Conservation (phyloP, 2,888 invertebrate species). For the Agelastica alni region DNA sequence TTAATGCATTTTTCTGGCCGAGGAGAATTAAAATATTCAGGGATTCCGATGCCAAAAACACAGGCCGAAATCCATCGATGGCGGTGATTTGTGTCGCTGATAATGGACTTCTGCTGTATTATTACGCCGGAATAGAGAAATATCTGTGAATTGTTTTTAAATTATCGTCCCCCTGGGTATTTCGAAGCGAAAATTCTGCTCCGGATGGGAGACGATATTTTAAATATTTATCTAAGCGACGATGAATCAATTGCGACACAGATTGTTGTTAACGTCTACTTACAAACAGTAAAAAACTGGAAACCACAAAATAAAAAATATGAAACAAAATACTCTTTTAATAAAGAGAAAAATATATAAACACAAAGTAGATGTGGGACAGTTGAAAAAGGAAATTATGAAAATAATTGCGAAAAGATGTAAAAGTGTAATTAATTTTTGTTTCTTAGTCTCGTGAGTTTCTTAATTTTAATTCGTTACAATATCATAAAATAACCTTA, state of each 20-base stretch:
- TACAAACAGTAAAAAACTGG: too few species aligned
- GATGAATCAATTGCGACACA: slow-evolving; percentile 14
- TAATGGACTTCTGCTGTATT: slow-evolving; percentile 46
- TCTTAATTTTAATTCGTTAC: too few species aligned
- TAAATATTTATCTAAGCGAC: slow-evolving; percentile 13
- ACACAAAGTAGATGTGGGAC: too few species aligned
- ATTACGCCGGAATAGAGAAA: slow-evolving; percentile 25
- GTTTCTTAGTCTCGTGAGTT: too few species aligned
- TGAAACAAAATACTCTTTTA: too few species aligned
- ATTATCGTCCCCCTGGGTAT: slow-evolving; percentile 21
- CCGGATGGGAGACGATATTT: not conserved
- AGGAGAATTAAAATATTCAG: slow-evolving; percentile 47
- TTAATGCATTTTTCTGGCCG: slow-evolving; percentile 48
- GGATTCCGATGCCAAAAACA: slow-evolving; percentile 36
- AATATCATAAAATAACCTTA: too few species aligned
- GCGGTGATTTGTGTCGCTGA: slow-evolving; percentile 42
- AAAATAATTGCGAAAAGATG: too few species aligned
- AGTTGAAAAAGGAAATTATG: too few species aligned
- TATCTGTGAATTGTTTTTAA: slow-evolving; percentile 30
- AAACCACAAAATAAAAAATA: too few species aligned
- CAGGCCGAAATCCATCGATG: slow-evolving; percentile 27
- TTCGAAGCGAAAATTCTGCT: slow-evolving; percentile 7
- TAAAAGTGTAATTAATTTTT: too few species aligned
- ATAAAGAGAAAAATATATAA: too few species aligned
- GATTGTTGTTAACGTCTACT: too few species aligned